Percentiles rank a stretch among this genome's conserved stretches.
Evolutionary conservation across 2,888 invertebrate genomes (phyloP).

Genomic region (Chymomyza procnemis): DNA sequence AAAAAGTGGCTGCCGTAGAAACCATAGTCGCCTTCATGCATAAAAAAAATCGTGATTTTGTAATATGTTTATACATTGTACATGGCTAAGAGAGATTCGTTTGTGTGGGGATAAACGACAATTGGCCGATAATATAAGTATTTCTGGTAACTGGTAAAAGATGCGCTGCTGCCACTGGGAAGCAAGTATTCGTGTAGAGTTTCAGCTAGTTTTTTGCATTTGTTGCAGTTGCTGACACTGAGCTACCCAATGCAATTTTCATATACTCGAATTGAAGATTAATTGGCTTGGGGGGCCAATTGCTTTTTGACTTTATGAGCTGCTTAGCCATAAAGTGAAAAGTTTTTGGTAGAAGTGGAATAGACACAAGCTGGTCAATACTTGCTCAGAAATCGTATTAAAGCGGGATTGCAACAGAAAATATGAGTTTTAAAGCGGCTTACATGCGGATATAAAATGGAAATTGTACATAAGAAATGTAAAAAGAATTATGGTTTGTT

Average conservation of each 20-base stretch:
- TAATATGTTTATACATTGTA: neutral
- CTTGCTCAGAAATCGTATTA: neutral
- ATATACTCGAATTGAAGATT: constrained; percentile 1
- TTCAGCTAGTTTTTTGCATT: neutral
- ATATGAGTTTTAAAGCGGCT: neutral
- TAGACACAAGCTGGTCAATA: neutral
- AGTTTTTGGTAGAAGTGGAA: neutral
- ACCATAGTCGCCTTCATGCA: constrained; percentile 10
- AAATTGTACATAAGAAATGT: neutral
- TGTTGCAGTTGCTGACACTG: neutral
- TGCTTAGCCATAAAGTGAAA: neutral
- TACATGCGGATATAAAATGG: neutral
- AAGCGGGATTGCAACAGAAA: neutral
- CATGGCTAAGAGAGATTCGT: too few species aligned
- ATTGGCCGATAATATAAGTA: neutral
- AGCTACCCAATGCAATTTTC: neutral
- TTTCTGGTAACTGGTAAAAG: neutral
- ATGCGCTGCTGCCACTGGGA: neutral
- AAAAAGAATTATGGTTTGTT: neutral
- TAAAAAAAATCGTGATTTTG: constrained; percentile 26
- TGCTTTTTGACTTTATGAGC: constrained; percentile 15
- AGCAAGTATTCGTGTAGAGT: neutral
- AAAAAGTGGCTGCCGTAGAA: constrained; percentile 25
- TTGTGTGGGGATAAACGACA: neutral
- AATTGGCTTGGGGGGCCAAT: constrained; percentile 19